These are phyloP conservation scores for Pilophorus perplexus DNA, from an alignment of 2,888 invertebrate species.

Conservation along the genomic window DNA sequence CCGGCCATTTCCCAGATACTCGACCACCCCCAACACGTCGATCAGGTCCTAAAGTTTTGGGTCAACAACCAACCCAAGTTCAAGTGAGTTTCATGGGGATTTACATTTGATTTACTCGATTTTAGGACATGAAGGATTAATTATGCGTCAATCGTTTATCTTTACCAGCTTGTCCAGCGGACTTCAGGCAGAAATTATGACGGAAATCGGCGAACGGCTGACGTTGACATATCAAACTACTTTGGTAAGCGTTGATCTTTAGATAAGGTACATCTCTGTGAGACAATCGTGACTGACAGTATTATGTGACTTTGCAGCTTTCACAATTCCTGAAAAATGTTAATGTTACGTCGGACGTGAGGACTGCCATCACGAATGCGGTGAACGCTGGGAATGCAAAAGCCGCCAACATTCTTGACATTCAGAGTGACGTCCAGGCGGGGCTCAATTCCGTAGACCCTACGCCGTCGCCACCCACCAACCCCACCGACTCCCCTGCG, in stretches of 20 bases:
- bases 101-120: too few species aligned
- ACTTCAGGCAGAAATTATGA: slow-evolving; percentile 11
- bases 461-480: background rate
- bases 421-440: background rate
- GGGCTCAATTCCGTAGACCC: background rate
- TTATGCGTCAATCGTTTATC: background rate
- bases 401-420: background rate
- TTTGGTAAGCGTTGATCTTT: too few species aligned
- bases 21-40: slow-evolving; percentile 10
- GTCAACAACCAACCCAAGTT: slow-evolving; percentile 7
- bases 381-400: background rate
- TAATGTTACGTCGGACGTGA: too few species aligned
- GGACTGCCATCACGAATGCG: background rate
- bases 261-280: too few species aligned
- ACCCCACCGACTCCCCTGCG: background rate
- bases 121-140: too few species aligned
- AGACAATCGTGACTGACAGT: too few species aligned
- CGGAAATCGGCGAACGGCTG: background rate
- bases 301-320: too few species aligned
- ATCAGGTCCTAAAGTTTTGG: slow-evolving; percentile 12
- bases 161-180: slow-evolving; percentile 12
- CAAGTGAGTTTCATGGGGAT: slow-evolving; percentile 14
- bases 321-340: too few species aligned
- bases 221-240: background rate
- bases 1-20: slow-evolving; percentile 18